These are phyloP conservation scores for Hephaestus fuliginosus DNA, from an alignment of 2,797 vertebrate genomes.

Conservation along the genomic window DNA sequence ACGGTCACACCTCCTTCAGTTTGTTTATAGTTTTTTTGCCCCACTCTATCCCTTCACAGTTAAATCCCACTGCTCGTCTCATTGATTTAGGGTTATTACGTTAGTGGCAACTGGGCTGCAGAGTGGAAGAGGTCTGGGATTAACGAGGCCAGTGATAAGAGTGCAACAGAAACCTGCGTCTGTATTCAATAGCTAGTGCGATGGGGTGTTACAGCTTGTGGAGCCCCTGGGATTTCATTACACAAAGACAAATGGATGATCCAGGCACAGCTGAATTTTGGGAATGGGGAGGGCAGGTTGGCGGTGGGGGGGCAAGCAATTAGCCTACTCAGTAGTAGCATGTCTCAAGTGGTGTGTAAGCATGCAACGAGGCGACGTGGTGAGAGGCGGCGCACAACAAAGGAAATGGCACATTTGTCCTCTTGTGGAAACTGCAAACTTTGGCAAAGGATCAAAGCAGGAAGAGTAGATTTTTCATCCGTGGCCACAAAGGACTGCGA, in stretches of 20 bases:
- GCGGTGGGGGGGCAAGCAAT: constrained; percentile 59
- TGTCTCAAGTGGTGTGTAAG: constrained; percentile 62
- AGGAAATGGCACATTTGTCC: constrained; percentile 39
- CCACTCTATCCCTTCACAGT: constrained; percentile 56
- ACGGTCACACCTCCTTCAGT: constrained; percentile 44
- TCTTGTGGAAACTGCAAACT: constrained; percentile 32
- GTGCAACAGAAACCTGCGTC: constrained; percentile 72
- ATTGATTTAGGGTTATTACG: constrained; percentile 85
- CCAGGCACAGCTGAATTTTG: constrained; percentile 59
- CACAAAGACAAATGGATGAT: constrained; percentile 83
- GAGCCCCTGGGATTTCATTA: constrained; percentile 80
- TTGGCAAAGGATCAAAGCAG: constrained; percentile 23
- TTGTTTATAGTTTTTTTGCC: constrained; percentile 46
- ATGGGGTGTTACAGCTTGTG: constrained; percentile 65
- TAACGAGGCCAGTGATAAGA: constrained; percentile 82
- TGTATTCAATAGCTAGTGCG: constrained; percentile 80
- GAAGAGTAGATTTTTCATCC: constrained; percentile 26
- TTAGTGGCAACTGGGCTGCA: constrained; percentile 63
- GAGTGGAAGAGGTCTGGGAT: constrained; percentile 78
- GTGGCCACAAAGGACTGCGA: neutral
- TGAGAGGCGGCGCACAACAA: constrained; percentile 46
- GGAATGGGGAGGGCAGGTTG: constrained; percentile 31
- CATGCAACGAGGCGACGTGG: constrained; percentile 44
- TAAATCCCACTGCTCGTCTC: constrained; percentile 75
- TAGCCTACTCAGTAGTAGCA: constrained; percentile 75